Conservation (phyloP, 2,113 vertebrate species). For the Nyctibius bracteatus region DNA sequence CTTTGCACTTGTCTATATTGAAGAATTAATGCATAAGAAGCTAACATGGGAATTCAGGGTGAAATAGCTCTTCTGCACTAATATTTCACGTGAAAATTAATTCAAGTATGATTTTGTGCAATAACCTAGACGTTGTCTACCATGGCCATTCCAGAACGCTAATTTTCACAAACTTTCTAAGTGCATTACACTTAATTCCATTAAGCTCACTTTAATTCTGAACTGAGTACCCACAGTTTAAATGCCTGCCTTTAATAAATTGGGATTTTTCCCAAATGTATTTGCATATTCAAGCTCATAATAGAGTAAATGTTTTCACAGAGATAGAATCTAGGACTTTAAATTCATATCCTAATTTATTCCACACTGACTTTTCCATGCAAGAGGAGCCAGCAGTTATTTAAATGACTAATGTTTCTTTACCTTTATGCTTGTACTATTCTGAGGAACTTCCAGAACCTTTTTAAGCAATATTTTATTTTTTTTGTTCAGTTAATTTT, state of each 20-base stretch:
- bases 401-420: not conserved
- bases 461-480: not conserved
- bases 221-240: not conserved
- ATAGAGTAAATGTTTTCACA: not conserved
- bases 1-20: not conserved
- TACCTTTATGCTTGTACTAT: not conserved
- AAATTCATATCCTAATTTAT: not conserved
- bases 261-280: conserved; percentile 18
- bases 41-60: not conserved
- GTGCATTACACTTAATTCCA: conserved; percentile 12
- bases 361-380: not conserved
- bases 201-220: conserved; percentile 16
- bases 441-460: not conserved
- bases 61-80: not conserved
- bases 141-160: not conserved
- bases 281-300: not conserved
- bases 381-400: not conserved
- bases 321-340: not conserved
- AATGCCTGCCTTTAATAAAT: conserved; percentile 3
- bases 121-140: not conserved
- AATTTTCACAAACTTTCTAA: conserved; percentile 3
- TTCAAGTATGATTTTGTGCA: not conserved
- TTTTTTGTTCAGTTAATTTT: not conserved
- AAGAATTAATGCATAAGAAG: not conserved
- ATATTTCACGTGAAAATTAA: conserved; percentile 8